A percentile compares a stretch with the other conserved stretches of the same genome.
phyloP scores from a whole-genome alignment of 2,797 vertebrate genomes.

The Pseudomugil gertrudae region DNA sequence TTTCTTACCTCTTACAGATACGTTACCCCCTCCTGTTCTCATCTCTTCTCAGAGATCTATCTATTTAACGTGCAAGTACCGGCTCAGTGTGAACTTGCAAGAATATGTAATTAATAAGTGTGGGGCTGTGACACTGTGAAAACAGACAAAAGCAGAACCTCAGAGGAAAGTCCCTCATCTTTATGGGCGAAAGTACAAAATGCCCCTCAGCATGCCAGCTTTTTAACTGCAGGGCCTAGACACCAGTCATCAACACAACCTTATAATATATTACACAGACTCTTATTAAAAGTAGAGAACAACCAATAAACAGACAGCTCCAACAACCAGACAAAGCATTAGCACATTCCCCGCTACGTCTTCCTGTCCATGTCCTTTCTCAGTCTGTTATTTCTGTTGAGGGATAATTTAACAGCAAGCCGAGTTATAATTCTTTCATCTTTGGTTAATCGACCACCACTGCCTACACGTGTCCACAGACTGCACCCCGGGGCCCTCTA shows the following conservation, averaged over 20 bases:
- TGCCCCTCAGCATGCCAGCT: slow-evolving; percentile 40
- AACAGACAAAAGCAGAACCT: slow-evolving; percentile 59
- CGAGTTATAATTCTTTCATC: slow-evolving; percentile 50
- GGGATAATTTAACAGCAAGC: slow-evolving; percentile 41
- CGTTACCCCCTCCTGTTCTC: slow-evolving; percentile 6
- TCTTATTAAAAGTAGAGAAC: slow-evolving; percentile 57
- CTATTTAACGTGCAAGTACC: slow-evolving; percentile 23
- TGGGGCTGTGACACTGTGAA: slow-evolving; percentile 39
- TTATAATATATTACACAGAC: slow-evolving; percentile 50
- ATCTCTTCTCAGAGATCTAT: slow-evolving; percentile 10
- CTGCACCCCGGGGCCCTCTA: slow-evolving; percentile 17
- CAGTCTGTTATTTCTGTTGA: slow-evolving; percentile 32
- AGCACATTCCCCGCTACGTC: slow-evolving; percentile 18
- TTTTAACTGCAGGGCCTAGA: slow-evolving; percentile 56
- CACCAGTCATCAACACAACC: slow-evolving; percentile 31
- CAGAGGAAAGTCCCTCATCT: slow-evolving; percentile 60
- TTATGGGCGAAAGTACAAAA: slow-evolving; percentile 56
- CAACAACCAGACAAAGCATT: slow-evolving; percentile 29
- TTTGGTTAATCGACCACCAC: slow-evolving; percentile 32
- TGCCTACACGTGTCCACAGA: slow-evolving; percentile 18
- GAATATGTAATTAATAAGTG: slow-evolving; percentile 72
- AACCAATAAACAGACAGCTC: slow-evolving; percentile 49
- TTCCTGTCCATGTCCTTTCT: slow-evolving; percentile 30
- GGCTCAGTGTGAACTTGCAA: slow-evolving; percentile 33
- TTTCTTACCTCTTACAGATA: slow-evolving; percentile 1